phyloP scores from a whole-genome alignment of 2,888 invertebrate species.

The Hoplodrina ambigua region DNA sequence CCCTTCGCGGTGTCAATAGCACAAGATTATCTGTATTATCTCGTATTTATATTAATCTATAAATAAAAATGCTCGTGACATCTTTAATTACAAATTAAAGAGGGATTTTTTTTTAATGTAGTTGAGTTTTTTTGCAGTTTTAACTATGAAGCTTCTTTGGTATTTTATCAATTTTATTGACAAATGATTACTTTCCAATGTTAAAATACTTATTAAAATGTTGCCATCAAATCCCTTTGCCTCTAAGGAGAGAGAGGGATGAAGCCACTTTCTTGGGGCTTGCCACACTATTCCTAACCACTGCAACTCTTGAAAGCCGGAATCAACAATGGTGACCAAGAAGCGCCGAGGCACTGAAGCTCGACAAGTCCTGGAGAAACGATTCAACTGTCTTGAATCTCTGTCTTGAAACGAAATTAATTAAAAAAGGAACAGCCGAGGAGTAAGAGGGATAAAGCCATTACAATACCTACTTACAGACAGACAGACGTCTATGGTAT shows the following conservation, averaged over 20 bases:
- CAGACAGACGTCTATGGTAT: too few species aligned
- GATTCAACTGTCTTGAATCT: too few species aligned
- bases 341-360: too few species aligned
- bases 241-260: neutral
- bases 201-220: neutral
- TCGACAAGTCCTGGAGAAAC: too few species aligned
- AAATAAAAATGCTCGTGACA: neutral
- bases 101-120: neutral
- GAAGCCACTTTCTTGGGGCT: neutral
- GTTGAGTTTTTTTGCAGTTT: too few species aligned
- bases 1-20: conserved; percentile 17
- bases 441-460: too few species aligned
- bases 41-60: conserved; percentile 2
- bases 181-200: neutral
- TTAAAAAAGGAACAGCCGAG: too few species aligned
- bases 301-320: too few species aligned
- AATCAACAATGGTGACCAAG: too few species aligned
- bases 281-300: too few species aligned
- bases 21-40: conserved; percentile 10
- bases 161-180: neutral
- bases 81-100: neutral
- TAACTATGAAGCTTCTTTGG: neutral
- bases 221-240: neutral
- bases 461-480: too few species aligned
- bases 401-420: too few species aligned